These are phyloP conservation scores for Cirrhinus molitorella DNA, from an alignment of 2,797 vertebrate species.

Conservation along the genomic window DNA sequence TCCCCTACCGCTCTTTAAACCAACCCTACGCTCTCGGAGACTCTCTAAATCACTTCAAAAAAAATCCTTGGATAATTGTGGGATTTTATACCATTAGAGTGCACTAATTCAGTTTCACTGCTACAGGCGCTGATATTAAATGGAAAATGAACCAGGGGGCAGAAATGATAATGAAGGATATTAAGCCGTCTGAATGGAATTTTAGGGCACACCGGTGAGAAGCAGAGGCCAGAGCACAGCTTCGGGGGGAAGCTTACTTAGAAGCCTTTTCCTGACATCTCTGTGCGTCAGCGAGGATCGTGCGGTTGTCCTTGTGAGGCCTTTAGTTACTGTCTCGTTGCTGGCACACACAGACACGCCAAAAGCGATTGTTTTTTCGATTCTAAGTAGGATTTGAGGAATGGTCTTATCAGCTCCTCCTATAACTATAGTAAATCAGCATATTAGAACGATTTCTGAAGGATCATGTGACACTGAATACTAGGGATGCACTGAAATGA, in stretches of 20 bases:
- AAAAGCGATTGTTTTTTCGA: background rate
- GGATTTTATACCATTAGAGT: conserved; percentile 28
- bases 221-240: background rate
- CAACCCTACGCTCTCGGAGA: conserved; percentile 6
- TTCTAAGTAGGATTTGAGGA: background rate
- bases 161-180: conserved; percentile 33
- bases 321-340: conserved; percentile 32
- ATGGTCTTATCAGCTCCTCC: background rate
- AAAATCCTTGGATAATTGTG: conserved; percentile 21
- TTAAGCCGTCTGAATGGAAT: conserved; percentile 25
- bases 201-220: conserved; percentile 28
- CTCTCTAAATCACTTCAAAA: conserved; percentile 31
- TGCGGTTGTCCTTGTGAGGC: conserved; percentile 35
- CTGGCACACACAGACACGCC: background rate
- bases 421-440: background rate
- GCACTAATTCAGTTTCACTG: conserved; percentile 30
- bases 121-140: conserved; percentile 33
- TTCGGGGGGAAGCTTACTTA: conserved; percentile 14
- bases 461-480: background rate
- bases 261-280: conserved; percentile 36
- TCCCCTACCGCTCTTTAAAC: conserved; percentile 15
- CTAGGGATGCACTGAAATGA: no score
- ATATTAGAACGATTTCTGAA: background rate
- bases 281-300: conserved; percentile 19
- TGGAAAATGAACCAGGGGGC: conserved; percentile 40